phyloP scores from a whole-genome alignment of 1,140 invertebrate species.

The Bradysia coprophila region DNA sequence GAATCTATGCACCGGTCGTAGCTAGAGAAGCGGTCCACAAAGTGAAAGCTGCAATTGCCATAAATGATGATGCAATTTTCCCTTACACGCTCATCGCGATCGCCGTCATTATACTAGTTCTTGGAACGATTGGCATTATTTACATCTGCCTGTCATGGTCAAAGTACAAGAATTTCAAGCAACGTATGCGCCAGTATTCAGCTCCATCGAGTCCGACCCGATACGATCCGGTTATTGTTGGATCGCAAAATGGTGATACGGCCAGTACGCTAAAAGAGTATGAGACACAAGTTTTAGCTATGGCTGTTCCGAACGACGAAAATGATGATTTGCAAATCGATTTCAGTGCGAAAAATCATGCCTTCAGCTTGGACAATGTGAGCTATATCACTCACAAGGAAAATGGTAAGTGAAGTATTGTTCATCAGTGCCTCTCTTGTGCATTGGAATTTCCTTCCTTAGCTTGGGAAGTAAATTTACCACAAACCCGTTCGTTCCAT shows the following conservation, averaged over 20 bases:
- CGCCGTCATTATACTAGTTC: slow-evolving; percentile 67
- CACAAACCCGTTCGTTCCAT: no score
- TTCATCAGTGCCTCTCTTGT: no score
- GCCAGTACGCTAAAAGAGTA: slow-evolving; percentile 49
- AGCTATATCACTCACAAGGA: slow-evolving; percentile 66
- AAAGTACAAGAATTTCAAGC: slow-evolving; percentile 71
- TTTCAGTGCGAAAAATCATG: slow-evolving; percentile 70
- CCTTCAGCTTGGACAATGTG: slow-evolving; percentile 67
- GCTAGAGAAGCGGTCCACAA: slow-evolving; percentile 18
- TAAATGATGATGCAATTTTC: slow-evolving; percentile 50
- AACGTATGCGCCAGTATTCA: slow-evolving; percentile 52
- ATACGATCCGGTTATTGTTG: slow-evolving; percentile 65
- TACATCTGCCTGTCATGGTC: slow-evolving; percentile 88
- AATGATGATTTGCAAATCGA: slow-evolving; percentile 68
- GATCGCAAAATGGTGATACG: slow-evolving; percentile 25
- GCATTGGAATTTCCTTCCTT: no score
- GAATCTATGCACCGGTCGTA: slow-evolving; percentile 38
- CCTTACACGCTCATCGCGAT: slow-evolving; percentile 74
- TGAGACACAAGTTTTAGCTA: slow-evolving; percentile 73
- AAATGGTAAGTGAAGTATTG: slow-evolving; percentile 30
- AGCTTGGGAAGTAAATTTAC: no score
- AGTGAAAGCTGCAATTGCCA: slow-evolving; percentile 32
- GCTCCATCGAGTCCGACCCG: slow-evolving; percentile 34
- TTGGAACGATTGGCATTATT: slow-evolving; percentile 68
- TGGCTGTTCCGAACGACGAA: slow-evolving; percentile 69